phyloP scores from a whole-genome alignment of 2,797 vertebrate genomes.

The Rhinoraja longicauda region DNA sequence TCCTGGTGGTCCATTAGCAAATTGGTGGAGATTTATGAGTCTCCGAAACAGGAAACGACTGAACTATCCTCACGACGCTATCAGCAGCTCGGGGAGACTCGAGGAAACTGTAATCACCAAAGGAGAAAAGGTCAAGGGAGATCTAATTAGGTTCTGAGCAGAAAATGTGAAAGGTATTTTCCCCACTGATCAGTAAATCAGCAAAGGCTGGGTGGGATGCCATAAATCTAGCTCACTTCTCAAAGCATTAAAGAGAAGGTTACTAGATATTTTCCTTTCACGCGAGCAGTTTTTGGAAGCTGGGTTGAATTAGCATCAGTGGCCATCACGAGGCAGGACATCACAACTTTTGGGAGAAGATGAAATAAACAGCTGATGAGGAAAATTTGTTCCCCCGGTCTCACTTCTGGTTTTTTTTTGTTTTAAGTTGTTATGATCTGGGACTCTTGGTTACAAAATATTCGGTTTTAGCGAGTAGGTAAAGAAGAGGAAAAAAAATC shows the following conservation, averaged over 20 bases:
- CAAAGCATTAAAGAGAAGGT: background rate
- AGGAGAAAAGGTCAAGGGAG: conserved; percentile 9
- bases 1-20: background rate
- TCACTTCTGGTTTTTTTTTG: background rate
- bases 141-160: conserved; percentile 21
- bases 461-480: background rate
- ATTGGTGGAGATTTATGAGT: conserved; percentile 26
- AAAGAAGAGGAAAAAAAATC: too few species aligned
- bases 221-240: background rate
- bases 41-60: background rate
- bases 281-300: background rate
- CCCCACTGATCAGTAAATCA: conserved; percentile 31
- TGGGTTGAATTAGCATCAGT: conserved; percentile 14
- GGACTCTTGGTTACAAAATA: background rate
- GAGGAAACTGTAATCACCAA: background rate
- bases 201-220: background rate
- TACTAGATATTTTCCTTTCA: background rate
- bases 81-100: background rate
- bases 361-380: background rate
- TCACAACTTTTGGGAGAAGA: background rate
- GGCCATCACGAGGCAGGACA: background rate
- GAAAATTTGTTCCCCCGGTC: background rate
- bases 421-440: background rate
- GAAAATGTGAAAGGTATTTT: conserved; percentile 8
- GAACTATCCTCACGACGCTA: background rate